Base-by-base conservation (phyloP, 2,888 invertebrate species). In the Xanthorhoe spadicearia region DNA sequence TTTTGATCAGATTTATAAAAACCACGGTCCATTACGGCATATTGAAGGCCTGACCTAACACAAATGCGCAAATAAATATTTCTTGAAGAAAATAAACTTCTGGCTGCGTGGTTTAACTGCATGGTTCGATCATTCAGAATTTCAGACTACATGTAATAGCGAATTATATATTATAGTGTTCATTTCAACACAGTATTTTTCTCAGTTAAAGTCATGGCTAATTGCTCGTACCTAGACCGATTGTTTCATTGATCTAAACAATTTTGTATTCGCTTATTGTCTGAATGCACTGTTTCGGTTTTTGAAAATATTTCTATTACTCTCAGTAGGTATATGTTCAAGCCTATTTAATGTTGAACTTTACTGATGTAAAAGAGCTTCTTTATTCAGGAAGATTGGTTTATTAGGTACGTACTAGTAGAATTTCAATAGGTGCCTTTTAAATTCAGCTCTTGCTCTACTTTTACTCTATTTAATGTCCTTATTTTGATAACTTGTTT, bases 391-490 rank as follows among this genome's bases (percentile, higher is more conserved):
- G 19, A 63, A 60, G 43, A 46, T 57, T 17, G n/a, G 13, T 54
- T 48, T 10, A 55, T 55, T 53, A 53, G 19, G 38, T 51, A 49
- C 18, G 48, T 51, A 52, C 54, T 57, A 19, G 58, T 66, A 64
- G 61, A 68, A 61, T 65, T 68, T 68, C 51, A 13, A 64, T 62
- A 64, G 68, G 64, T 61, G 64, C 61, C 64, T 68, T 68, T 56
- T 46, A 32, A 51, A 61, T 48, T 64, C 51, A 50, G 43, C 49
- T 66, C 51, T 64, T 64, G 52, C 57, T 64, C 48, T 61, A 59
- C n/a, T 51, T 56, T 63, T 50, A 50, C 28, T 53, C 52, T 52
- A 38, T 28, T 49, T 53, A 28, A 54, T 52, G 28, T 15, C n/a
- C 23, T 53, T 50, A 50, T 23, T 51, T 56, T 56, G 56, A 56